Evolutionary conservation across 2,113 vertebrate species (phyloP).

Genomic region (Smithornis capensis): DNA sequence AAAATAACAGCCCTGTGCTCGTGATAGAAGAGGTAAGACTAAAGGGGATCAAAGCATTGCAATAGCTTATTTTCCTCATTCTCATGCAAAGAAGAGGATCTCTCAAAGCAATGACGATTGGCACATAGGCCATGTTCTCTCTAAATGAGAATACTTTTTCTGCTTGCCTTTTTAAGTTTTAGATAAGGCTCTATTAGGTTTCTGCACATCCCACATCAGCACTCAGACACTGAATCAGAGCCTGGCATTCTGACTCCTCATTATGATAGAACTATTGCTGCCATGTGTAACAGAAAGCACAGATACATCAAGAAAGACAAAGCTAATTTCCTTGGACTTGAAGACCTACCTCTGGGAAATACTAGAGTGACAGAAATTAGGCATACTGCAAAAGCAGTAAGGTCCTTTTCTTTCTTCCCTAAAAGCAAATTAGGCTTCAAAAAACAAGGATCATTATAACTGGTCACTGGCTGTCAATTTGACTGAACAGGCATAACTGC

Average conservation of each 20-base stretch:
- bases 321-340: not conserved
- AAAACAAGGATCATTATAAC: not conserved
- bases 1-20: not conserved
- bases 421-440: not conserved
- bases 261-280: not conserved
- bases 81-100: not conserved
- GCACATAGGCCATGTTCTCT: not conserved
- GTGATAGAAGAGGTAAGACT: not conserved
- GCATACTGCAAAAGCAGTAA: not conserved
- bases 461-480: not conserved
- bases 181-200: not conserved
- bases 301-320: not conserved
- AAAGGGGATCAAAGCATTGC: not conserved
- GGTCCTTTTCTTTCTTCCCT: not conserved
- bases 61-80: not conserved
- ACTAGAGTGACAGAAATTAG: not conserved
- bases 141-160: not conserved
- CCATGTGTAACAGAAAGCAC: fast-evolving
- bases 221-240: not conserved
- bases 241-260: not conserved
- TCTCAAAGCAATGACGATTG: not conserved
- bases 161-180: not conserved
- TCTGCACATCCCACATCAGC: not conserved
- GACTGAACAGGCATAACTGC: not conserved
- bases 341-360: not conserved